Conservation (phyloP, 2,888 invertebrate genomes). For the Hyles lineata region DNA sequence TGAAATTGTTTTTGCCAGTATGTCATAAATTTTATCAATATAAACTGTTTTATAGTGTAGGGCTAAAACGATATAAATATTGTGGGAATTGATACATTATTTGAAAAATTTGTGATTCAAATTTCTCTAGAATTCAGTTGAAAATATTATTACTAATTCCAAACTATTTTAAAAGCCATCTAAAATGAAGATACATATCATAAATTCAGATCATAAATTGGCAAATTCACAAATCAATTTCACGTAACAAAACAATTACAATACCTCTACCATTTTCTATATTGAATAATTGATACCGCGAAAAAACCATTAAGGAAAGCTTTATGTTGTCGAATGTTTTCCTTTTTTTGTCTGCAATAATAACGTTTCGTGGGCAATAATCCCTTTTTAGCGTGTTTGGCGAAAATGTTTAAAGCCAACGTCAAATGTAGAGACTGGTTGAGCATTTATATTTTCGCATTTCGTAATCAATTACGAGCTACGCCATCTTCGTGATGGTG, state of each 20-base stretch:
- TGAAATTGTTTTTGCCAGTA: no score
- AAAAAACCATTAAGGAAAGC: not conserved
- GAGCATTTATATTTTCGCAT: slow-evolving; percentile 19
- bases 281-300: not conserved
- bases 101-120: no score
- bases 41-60: no score
- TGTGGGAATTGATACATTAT: no score
- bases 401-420: slow-evolving; percentile 7
- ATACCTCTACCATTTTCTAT: not conserved
- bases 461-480: slow-evolving; percentile 19
- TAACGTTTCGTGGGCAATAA: slow-evolving; percentile 7
- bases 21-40: no score
- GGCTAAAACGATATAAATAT: no score
- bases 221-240: not conserved
- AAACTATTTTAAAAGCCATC: no score
- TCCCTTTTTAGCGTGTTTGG: slow-evolving; percentile 17
- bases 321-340: not conserved
- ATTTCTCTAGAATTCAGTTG: no score
- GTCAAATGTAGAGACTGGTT: slow-evolving; percentile 7
- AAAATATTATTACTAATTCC: no score
- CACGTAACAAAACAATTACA: not conserved
- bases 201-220: not conserved
- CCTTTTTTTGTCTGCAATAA: not conserved
- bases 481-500: not conserved
- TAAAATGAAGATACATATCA: no score